Conservation (phyloP, 2,113 vertebrate species). For the Cephalopholis sonnerati region DNA sequence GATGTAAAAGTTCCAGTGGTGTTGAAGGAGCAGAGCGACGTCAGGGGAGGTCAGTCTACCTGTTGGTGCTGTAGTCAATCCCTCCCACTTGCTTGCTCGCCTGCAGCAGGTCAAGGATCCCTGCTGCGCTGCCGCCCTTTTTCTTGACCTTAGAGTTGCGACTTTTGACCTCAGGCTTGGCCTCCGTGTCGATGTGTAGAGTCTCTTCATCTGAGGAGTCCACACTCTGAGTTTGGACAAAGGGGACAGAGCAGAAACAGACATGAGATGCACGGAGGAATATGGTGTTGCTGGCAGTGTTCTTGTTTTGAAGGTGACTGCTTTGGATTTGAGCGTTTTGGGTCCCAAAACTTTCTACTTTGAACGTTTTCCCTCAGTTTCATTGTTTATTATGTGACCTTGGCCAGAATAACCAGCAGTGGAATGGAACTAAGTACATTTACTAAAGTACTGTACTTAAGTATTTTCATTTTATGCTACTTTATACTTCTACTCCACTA, state of each 20-base stretch:
- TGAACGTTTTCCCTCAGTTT: background rate
- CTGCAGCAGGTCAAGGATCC: slow-evolving; percentile 96
- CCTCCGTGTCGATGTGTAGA: slow-evolving; percentile 96
- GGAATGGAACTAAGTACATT: no score
- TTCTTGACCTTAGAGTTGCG: slow-evolving; percentile 95
- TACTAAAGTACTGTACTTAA: no score
- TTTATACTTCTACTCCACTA: no score
- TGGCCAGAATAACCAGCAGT: no score
- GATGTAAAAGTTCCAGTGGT: slow-evolving; percentile 1
- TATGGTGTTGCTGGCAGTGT: background rate
- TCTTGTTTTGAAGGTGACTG: background rate
- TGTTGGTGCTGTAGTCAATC: slow-evolving; percentile 96
- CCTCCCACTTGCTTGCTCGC: slow-evolving; percentile 99
- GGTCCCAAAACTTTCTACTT: background rate
- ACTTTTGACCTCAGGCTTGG: slow-evolving; percentile 82
- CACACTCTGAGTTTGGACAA: slow-evolving; percentile 79
- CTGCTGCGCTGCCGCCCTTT: slow-evolving; percentile 89
- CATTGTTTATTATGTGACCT: background rate
- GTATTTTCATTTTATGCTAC: no score
- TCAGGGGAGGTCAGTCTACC: slow-evolving; percentile 81
- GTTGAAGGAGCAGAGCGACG: slow-evolving; percentile 12
- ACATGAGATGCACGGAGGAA: background rate
- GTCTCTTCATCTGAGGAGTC: slow-evolving; percentile 97
- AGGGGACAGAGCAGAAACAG: background rate
- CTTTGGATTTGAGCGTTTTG: background rate